Evolutionary conservation across 2,888 invertebrate genomes (phyloP).

Genomic region (Aradus depressus): DNA sequence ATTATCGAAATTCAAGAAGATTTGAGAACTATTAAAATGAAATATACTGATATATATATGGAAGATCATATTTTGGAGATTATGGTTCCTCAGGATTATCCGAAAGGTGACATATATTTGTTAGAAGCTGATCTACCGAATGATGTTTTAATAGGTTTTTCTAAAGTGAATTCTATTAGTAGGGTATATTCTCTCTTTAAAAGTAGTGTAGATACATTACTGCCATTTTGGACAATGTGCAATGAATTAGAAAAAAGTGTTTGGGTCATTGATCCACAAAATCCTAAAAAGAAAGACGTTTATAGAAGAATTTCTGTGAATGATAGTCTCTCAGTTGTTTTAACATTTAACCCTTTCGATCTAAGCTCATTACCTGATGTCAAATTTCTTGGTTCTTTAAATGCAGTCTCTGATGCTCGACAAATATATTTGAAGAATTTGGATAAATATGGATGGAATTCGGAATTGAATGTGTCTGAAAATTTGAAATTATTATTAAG

Average conservation of each 20-base stretch:
- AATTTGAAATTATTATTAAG: too few relatives aligned
- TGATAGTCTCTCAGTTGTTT: slow-evolving; percentile 6
- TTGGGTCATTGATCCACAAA: slow-evolving; percentile 12
- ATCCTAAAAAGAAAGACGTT: slow-evolving; percentile 9
- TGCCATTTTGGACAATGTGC: slow-evolving; percentile 14
- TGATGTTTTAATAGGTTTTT: neutral
- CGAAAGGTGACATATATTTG: slow-evolving; percentile 7
- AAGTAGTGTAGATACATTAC: slow-evolving; percentile 3
- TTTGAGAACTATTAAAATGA: slow-evolving; percentile 4
- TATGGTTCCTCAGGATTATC: slow-evolving; percentile 3
- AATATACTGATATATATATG: slow-evolving; percentile 6
- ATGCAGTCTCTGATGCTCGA: slow-evolving; percentile 9
- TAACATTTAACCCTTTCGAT: slow-evolving; percentile 10
- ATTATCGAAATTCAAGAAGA: slow-evolving; percentile 6
- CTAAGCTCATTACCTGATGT: slow-evolving; percentile 8
- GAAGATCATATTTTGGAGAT: slow-evolving; percentile 8
- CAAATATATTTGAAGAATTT: slow-evolving; percentile 7
- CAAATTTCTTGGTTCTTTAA: slow-evolving; percentile 13
- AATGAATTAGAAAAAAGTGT: slow-evolving; percentile 11
- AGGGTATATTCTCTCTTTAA: slow-evolving; percentile 6
- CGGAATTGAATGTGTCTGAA: too few relatives aligned
- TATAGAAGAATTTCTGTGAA: slow-evolving; percentile 9
- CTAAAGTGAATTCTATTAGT: slow-evolving; percentile 5
- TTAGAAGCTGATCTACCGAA: slow-evolving; percentile 11
- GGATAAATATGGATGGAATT: too few relatives aligned